These are phyloP conservation scores for Podiceps cristatus DNA, from an alignment of 2,113 vertebrate genomes.

Conservation along the genomic window DNA sequence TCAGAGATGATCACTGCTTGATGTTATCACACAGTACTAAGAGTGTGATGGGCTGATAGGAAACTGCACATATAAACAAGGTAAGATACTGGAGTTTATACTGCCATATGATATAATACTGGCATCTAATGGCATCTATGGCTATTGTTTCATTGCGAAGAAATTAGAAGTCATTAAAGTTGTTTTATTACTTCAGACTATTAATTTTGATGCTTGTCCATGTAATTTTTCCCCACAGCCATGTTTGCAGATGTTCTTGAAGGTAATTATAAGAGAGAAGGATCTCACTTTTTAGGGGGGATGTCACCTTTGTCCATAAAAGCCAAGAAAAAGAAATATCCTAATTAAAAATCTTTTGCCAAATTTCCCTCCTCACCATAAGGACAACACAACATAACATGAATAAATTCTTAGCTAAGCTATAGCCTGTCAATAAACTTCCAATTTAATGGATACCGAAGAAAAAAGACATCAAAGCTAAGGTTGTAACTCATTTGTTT, in stretches of 20 bases:
- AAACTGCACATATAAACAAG: not conserved
- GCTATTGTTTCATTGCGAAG: not conserved
- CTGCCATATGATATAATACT: not conserved
- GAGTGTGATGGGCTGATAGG: not conserved
- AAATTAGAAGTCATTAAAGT: not conserved
- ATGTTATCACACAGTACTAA: not conserved
- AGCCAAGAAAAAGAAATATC: not conserved
- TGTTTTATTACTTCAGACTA: not conserved
- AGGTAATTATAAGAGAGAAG: not conserved
- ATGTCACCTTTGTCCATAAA: not conserved
- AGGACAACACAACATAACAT: not conserved
- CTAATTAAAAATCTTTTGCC: not conserved
- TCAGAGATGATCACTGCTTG: not conserved
- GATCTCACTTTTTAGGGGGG: not conserved
- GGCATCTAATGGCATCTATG: not conserved
- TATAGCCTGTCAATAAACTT: not conserved
- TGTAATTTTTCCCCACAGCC: not conserved
- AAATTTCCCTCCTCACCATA: not conserved
- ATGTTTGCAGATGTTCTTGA: not conserved
- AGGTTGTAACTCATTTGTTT: constrained; percentile 14
- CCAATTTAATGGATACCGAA: not conserved
- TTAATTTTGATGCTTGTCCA: not conserved
- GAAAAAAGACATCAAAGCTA: not conserved
- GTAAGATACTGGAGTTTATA: not conserved
- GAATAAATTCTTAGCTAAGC: not conserved